Base-by-base conservation (phyloP, 1,140 invertebrate species). In the Batillaria attramentaria region DNA sequence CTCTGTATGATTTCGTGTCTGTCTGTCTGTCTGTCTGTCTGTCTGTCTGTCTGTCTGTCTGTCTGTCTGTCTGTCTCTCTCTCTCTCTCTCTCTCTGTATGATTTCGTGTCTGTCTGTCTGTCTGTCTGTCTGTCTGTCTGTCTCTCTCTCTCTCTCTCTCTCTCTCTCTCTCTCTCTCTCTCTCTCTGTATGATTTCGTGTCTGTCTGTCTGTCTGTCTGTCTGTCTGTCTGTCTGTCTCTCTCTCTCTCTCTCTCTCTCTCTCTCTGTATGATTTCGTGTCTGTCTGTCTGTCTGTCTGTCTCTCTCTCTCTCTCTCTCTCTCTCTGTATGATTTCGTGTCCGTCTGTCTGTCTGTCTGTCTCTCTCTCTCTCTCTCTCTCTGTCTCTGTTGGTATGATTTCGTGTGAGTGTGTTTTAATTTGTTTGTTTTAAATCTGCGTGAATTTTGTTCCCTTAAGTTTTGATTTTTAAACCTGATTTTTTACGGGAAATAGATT, bases 181-280 rank as follows among this genome's bases (percentile, higher is more conserved):
- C 46, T 50, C 46, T 50, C 46, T 50, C 46, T 50, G 10, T 50
- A 8, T 50, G 10, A 13, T 24, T 50, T 24, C 24, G 10, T 50
- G 10, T 50, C 46, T 50, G 10, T 50, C 46, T 50, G 10, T 50
- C 46, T 50, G 10, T 50, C 46, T 50, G 10, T 50, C 46, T 50
- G 10, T 50, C 46, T 50, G 10, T 50, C 46, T 50, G 10, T 50
- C 46, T 50, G 10, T 50, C 46, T 50, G 10, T 50, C 46, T 50
- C 46, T 50, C 46, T 50, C 46, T 50, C 46, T 50, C 46, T 50
- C 46, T 50, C 46, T 50, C 46, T 50, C 46, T 50, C 46, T 50
- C 46, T 50, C 46, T 50, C 46, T 50, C 46, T 50, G 10, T 50
- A 8, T 50, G 10, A 50, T 10, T 50, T 24, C 10, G 46, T 50